phyloP scores from a whole-genome alignment of 2,113 vertebrate species.

The Hemicordylus capensis region DNA sequence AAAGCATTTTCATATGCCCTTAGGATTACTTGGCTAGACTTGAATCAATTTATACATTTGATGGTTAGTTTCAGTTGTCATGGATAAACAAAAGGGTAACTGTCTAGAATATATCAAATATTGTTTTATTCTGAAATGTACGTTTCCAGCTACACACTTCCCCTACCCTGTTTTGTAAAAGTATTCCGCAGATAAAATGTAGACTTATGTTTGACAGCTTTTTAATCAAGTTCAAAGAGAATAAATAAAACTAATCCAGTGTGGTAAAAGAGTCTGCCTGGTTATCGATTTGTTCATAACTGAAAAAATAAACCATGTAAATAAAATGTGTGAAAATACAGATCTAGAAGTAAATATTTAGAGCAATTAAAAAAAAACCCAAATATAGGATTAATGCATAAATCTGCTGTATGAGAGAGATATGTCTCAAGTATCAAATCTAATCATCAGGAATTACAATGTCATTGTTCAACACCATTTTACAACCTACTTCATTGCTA shows the following conservation, averaged over 20 bases:
- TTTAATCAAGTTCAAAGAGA: conserved; percentile 82
- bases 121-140: conserved; percentile 78
- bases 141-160: conserved; percentile 72
- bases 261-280: conserved; percentile 76
- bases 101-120: conserved; percentile 80
- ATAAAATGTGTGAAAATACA: conserved; percentile 70
- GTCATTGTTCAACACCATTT: conserved; percentile 15
- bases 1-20: conserved; percentile 69
- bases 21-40: conserved; percentile 77
- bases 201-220: conserved; percentile 78
- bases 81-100: conserved; percentile 79
- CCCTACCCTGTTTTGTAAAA: conserved; percentile 72
- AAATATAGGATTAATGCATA: conserved; percentile 60
- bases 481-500: neutral
- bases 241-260: conserved; percentile 83
- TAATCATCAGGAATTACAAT: conserved; percentile 50
- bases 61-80: conserved; percentile 80
- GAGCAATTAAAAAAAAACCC: conserved; percentile 60
- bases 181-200: conserved; percentile 78
- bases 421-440: conserved; percentile 63
- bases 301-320: conserved; percentile 78
- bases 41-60: conserved; percentile 78
- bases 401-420: conserved; percentile 49
- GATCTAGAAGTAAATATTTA: conserved; percentile 73
- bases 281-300: conserved; percentile 79